A percentile compares a stretch with the other conserved stretches of the same genome.
Conservation (phyloP, 2,113 vertebrate genomes). For the Scalopus aquaticus region DNA sequence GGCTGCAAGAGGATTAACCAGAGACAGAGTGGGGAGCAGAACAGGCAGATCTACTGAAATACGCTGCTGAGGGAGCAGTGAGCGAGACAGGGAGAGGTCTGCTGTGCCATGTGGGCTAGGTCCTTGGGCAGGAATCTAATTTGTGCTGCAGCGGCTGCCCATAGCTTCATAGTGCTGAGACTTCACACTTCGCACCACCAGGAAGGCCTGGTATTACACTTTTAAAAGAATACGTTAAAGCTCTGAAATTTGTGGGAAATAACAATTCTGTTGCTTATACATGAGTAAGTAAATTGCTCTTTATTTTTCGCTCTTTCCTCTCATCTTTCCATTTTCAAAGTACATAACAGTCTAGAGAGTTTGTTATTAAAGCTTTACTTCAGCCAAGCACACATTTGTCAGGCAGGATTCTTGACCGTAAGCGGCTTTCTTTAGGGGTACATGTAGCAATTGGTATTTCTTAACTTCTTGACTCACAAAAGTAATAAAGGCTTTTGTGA, state of each 20-base stretch:
- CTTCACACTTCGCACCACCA: no score
- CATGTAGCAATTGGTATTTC: not conserved
- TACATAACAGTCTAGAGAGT: not conserved
- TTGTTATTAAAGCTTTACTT: not conserved
- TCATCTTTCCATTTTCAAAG: slow-evolving; percentile 32
- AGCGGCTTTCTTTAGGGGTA: not conserved
- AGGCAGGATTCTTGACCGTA: not conserved
- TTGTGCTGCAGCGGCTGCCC: no score
- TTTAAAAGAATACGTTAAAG: slow-evolving; percentile 1
- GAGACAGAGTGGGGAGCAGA: no score
- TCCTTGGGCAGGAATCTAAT: no score
- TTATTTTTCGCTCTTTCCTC: not conserved
- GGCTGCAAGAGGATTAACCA: no score
- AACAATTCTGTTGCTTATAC: not conserved
- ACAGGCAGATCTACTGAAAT: no score
- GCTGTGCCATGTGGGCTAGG: no score
- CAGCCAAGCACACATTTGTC: not conserved
- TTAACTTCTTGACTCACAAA: not conserved
- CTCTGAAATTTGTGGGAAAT: slow-evolving; percentile 14
- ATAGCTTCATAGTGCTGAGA: no score
- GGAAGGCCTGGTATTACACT: no score
- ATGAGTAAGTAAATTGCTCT: not conserved
- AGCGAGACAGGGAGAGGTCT: no score
- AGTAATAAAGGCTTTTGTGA: not conserved
- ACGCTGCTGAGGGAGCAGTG: no score